Percentiles rank a stretch among this genome's conserved stretches.
phyloP scores from a whole-genome alignment of 1,140 invertebrate genomes.

The Aphelinus certus region DNA sequence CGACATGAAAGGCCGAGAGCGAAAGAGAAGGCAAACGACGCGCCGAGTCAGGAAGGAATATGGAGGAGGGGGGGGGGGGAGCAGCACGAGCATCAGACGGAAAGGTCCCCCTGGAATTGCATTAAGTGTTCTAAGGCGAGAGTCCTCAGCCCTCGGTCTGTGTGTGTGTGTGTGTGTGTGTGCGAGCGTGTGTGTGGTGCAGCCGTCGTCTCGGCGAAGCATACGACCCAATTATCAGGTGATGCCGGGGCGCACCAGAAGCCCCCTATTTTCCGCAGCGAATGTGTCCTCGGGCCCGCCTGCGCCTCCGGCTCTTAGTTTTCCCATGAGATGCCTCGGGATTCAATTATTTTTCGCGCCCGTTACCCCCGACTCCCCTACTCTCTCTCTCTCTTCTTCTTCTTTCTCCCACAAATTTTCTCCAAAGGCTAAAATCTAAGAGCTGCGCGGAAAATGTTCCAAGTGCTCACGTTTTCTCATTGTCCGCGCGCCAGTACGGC shows the following conservation, averaged over 20 bases:
- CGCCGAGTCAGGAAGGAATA: conserved; percentile 49
- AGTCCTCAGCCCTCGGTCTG: conserved; percentile 22
- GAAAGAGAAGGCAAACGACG: conserved; percentile 48
- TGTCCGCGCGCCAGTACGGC: no score
- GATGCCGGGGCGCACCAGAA: conserved; percentile 38
- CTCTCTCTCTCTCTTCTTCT: no score
- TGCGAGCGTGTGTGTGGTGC: background rate
- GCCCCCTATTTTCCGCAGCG: conserved; percentile 44
- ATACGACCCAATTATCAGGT: conserved; percentile 53
- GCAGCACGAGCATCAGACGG: conserved; percentile 47
- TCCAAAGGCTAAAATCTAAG: no score
- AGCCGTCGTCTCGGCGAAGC: conserved; percentile 16
- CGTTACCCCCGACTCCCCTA: background rate
- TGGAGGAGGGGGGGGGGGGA: conserved; percentile 11
- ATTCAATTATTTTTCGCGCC: conserved; percentile 16
- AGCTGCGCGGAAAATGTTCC: no score
- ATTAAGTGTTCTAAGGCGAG: conserved; percentile 55
- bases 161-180: conserved; percentile 8
- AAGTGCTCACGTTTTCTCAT: no score
- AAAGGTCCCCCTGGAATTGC: conserved; percentile 52
- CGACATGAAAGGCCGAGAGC: conserved; percentile 37
- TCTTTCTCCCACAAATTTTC: no score
- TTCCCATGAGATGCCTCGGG: background rate
- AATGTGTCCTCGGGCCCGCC: conserved; percentile 23
- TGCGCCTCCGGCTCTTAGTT: background rate